These are phyloP conservation scores for Paralichthys olivaceus DNA, from an alignment of 2,113 vertebrate species.

Conservation along the genomic window DNA sequence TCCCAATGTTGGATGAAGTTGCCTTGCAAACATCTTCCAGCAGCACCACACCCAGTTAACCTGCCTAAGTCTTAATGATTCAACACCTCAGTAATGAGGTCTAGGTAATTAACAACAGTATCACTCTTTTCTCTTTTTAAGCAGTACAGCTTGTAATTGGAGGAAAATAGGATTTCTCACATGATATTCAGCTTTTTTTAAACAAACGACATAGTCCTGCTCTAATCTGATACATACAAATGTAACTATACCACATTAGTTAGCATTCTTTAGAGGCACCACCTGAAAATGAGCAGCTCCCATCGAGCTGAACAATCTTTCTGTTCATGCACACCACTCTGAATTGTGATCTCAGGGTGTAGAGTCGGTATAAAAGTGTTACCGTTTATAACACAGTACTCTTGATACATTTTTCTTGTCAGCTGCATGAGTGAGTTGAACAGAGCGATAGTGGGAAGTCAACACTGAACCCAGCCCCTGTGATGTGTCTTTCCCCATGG, in stretches of 20 bases:
- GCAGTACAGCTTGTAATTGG: slow-evolving; percentile 13
- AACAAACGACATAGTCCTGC: not conserved
- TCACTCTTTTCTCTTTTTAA: slow-evolving; percentile 30
- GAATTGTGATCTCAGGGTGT: slow-evolving; percentile 21
- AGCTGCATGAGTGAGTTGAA: slow-evolving; percentile 66
- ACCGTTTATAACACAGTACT: slow-evolving; percentile 44
- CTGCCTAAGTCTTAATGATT: slow-evolving; percentile 49
- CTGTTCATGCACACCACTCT: slow-evolving; percentile 7
- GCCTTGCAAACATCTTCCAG: slow-evolving; percentile 54
- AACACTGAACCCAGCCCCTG: slow-evolving; percentile 63
- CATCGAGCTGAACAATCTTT: slow-evolving; percentile 4
- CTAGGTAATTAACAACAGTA: slow-evolving; percentile 59
- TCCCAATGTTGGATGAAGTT: too few relatives aligned
- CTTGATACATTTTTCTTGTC: slow-evolving; percentile 55
- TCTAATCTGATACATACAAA: not conserved
- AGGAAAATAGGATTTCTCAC: slow-evolving; percentile 19
- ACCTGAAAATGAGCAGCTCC: not conserved
- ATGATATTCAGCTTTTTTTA: not conserved
- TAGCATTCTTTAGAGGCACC: not conserved
- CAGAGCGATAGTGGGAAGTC: slow-evolving; percentile 62
- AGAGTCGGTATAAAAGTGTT: slow-evolving; percentile 18
- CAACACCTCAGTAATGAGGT: slow-evolving; percentile 58
- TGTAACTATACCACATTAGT: not conserved
- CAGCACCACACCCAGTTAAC: slow-evolving; percentile 48
- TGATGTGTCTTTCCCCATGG: slow-evolving; percentile 77